Base-by-base conservation (phyloP, 2,113 vertebrate species). In the Psettodes erumei region DNA sequence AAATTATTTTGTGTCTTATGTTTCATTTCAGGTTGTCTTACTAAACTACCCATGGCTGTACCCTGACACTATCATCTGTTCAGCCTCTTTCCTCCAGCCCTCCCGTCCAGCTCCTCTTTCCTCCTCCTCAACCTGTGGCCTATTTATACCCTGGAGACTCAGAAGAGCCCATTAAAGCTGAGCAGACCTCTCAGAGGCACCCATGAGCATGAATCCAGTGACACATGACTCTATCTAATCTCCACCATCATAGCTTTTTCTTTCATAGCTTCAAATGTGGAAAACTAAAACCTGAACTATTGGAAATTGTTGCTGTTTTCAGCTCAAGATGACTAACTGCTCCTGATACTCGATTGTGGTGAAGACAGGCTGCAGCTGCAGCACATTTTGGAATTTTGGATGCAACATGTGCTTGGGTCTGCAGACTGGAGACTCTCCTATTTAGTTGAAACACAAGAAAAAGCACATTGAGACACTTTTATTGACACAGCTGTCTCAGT, bases 111-210 rank as follows among this genome's bases (percentile, higher is more conserved):
- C 70, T 55, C 51, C 45, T 71, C 51, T 61, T 54, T 63, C 75
- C 73, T 85, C 85, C 88, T 83, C 76, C 84, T 84, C 87, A 72
- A 68, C 85, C 71, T 56, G 81, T 79, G 74, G 60, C 53, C 82
- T 93, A 93, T 93, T 91, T 89, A 89, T 92, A 90, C 88, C 71
- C 73, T 5, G 53, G 69, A 77, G 77, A 84, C 71, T 84, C 71
- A 68, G 65, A 84, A 67, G 79, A 87, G 79, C 81, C 84, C 72
- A 81, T 88, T 84, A 89, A 80, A 59, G 67, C 81, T 42, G 51
- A 13, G 25, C 64, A 51, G 76, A 84, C 77, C 82, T 87, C 75
- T 75, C 64, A 56, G 64, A 42, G 78, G 78, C 68, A 54, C 51
- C 59, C 43, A 77, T 13, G 79, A 83, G 25, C 67, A 40, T 75